Evolutionary conservation across 1,140 invertebrate genomes (phyloP).

Genomic region (Drosophila azteca): DNA sequence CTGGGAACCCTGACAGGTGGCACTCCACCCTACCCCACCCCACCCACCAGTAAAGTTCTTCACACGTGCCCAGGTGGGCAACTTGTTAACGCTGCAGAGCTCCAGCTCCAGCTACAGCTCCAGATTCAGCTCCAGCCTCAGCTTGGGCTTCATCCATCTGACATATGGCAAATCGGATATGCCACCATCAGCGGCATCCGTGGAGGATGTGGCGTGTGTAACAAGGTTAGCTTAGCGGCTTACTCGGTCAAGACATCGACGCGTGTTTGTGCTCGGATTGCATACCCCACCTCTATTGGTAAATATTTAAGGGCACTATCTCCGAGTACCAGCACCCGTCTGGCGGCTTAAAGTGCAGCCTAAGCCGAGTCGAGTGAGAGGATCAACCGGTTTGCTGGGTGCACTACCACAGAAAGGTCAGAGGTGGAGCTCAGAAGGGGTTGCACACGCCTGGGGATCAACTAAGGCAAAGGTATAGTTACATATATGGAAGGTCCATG

Average conservation of each 20-base stretch:
- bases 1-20: not conserved
- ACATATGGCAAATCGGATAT: conserved; percentile 60
- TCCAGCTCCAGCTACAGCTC: conserved; percentile 16
- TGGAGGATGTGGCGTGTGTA: conserved; percentile 47
- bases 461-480: no score
- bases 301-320: conserved; percentile 53
- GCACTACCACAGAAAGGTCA: no score
- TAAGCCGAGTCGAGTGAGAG: conserved; percentile 41
- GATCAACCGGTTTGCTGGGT: conserved; percentile 1
- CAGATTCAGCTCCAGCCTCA: conserved; percentile 26
- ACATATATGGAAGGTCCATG: no score
- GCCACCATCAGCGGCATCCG: conserved; percentile 22
- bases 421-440: no score
- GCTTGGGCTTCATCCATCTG: conserved; percentile 42
- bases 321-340: not conserved
- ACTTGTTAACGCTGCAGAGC: conserved; percentile 60
- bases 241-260: conserved; percentile 60
- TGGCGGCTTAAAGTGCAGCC: conserved; percentile 42
- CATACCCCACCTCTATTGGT: conserved; percentile 9
- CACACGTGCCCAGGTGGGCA: conserved; percentile 68
- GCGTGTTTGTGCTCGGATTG: not conserved
- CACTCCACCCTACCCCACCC: not conserved
- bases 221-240: conserved; percentile 69
- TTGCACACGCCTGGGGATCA: no score
- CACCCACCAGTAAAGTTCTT: conserved; percentile 49